Evolutionary conservation across 2,888 invertebrate genomes (phyloP).

Genomic region (Ditula angustiorana): DNA sequence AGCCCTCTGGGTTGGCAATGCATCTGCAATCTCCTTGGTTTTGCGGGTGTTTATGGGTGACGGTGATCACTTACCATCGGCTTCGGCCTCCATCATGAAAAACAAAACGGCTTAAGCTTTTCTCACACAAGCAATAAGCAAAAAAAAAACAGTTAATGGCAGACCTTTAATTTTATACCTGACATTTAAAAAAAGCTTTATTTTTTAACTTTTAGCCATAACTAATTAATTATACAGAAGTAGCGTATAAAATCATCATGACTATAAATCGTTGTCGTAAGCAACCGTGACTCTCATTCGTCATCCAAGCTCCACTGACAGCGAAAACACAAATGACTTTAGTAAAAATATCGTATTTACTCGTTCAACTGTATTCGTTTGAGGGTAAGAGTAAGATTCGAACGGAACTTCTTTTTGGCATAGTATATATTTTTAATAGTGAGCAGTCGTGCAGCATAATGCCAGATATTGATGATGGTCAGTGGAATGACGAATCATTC

Average conservation of each 20-base stretch:
- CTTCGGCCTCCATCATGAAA: too few relatives aligned
- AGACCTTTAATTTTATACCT: too few relatives aligned
- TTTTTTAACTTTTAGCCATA: neutral
- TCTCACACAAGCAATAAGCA: too few relatives aligned
- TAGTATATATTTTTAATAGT: neutral
- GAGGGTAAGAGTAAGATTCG: neutral
- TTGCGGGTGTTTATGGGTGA: too few relatives aligned
- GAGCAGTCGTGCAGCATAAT: neutral
- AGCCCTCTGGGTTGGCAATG: too few relatives aligned
- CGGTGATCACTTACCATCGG: too few relatives aligned
- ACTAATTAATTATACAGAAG: neutral
- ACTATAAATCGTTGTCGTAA: conserved; percentile 22
- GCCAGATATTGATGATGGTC: conserved; percentile 22
- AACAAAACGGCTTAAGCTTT: too few relatives aligned
- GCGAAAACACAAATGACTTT: neutral
- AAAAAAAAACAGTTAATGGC: too few relatives aligned
- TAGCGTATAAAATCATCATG: neutral
- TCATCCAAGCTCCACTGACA: conserved; percentile 17
- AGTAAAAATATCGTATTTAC: neutral
- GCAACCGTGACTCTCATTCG: conserved; percentile 13
- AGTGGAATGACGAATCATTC: conserved; percentile 29
- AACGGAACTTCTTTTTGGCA: neutral
- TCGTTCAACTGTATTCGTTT: neutral
- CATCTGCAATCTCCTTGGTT: too few relatives aligned
- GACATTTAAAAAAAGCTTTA: too few relatives aligned